These are phyloP conservation scores for Solenopsis invicta DNA, from an alignment of 1,140 invertebrate genomes.

Conservation along the genomic window DNA sequence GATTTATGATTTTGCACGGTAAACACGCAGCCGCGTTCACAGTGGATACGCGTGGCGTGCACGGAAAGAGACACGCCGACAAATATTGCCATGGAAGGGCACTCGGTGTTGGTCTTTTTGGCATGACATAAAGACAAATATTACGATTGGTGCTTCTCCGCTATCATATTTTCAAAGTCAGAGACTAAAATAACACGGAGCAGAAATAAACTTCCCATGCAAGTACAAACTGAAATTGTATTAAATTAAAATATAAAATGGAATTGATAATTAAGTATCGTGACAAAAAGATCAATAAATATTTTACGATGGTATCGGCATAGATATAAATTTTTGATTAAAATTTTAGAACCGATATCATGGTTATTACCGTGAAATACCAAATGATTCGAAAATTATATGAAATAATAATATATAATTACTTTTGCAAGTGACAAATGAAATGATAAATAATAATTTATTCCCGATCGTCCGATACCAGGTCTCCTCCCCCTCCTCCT, in stretches of 20 bases:
- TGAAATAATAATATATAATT: constrained; percentile 8
- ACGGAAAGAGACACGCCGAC: background rate
- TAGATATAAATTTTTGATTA: background rate
- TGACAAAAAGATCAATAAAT: background rate
- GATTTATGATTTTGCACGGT: constrained; percentile 42
- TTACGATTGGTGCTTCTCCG: background rate
- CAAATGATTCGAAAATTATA: background rate
- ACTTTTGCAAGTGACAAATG: background rate
- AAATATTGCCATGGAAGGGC: constrained; percentile 29
- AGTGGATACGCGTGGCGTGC: background rate
- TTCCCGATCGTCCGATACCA: background rate
- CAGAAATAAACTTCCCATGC: background rate
- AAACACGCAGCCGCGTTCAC: constrained; percentile 7
- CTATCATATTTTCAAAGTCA: constrained; percentile 26
- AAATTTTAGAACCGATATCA: no score
- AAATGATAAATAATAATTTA: background rate
- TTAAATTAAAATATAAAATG: constrained; percentile 7
- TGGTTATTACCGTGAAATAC: background rate
- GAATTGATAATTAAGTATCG: background rate
- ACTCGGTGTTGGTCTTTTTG: background rate
- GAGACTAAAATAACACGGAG: background rate
- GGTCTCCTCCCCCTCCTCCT: background rate
- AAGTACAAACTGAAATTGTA: background rate
- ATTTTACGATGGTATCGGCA: background rate
- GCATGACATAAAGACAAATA: constrained; percentile 18